Evolutionary conservation across 92 coral and sea anemone genomes (phyloP).

Genomic region (Porites cylindrica): DNA sequence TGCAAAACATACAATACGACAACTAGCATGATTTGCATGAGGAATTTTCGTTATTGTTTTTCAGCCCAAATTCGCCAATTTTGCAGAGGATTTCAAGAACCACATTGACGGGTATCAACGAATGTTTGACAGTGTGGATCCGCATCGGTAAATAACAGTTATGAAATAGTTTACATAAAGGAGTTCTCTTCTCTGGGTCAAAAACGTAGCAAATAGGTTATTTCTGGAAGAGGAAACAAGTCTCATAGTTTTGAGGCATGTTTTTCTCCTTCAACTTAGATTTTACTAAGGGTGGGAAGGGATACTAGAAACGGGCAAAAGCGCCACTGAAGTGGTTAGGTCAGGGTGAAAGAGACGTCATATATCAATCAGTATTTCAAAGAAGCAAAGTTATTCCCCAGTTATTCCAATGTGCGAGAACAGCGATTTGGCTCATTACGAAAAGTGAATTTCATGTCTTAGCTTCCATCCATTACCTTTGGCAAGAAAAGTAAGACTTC

Average conservation of each 20-base stretch:
- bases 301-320: too few relatives aligned
- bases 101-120: conserved; percentile 83
- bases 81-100: conserved; percentile 87
- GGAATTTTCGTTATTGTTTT: neutral
- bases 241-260: too few relatives aligned
- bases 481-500: too few relatives aligned
- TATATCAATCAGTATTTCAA: too few relatives aligned
- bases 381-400: neutral
- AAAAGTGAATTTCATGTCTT: too few relatives aligned
- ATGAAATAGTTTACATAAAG: too few relatives aligned
- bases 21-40: neutral
- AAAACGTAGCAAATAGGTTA: neutral
- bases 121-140: conserved; percentile 94
- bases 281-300: too few relatives aligned
- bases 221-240: neutral
- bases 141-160: conserved; percentile 80
- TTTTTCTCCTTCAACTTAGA: too few relatives aligned
- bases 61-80: conserved; percentile 82
- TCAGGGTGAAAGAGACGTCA: neutral
- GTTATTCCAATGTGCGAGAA: neutral
- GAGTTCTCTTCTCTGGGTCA: neutral
- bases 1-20: neutral
- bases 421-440: neutral
- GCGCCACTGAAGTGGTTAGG: too few relatives aligned
- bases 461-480: too few relatives aligned